Percentiles rank a stretch among this genome's conserved stretches.
Evolutionary conservation across 2,113 vertebrate species (phyloP).

Genomic region (Petroica traversi): DNA sequence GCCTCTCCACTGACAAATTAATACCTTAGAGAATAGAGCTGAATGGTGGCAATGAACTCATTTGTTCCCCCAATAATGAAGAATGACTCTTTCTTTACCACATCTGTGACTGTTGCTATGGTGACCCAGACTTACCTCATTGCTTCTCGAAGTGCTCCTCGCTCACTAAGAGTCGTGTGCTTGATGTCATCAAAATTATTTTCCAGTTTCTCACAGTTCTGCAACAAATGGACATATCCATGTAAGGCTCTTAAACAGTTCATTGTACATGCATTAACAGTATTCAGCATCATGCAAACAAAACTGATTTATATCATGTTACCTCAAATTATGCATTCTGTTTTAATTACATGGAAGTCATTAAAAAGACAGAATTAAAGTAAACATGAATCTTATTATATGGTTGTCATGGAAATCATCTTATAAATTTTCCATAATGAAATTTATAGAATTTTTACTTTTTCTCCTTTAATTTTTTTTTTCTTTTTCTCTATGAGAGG

Average conservation of each 20-base stretch:
- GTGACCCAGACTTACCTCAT: conserved; percentile 90
- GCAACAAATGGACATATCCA: conserved; percentile 61
- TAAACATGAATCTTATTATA: conserved; percentile 70
- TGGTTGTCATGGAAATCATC: conserved; percentile 72
- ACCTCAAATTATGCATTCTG: conserved; percentile 62
- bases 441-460: neutral
- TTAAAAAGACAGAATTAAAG: conserved; percentile 78
- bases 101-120: conserved; percentile 92
- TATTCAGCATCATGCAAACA: conserved; percentile 34
- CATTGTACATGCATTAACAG: conserved; percentile 30
- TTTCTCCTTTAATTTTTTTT: neutral
- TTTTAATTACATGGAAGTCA: conserved; percentile 73
- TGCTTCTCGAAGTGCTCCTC: conserved; percentile 91
- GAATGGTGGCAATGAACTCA: conserved; percentile 91
- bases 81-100: conserved; percentile 89
- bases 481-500: neutral
- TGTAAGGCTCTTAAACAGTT: conserved; percentile 18
- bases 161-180: conserved; percentile 91
- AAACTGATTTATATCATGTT: conserved; percentile 35
- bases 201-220: conserved; percentile 86
- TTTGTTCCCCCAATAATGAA: conserved; percentile 94
- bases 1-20: conserved; percentile 87
- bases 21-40: conserved; percentile 88
- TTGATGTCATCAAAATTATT: conserved; percentile 99
- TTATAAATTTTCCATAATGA: conserved; percentile 60